Conservation (phyloP, 2,797 vertebrate species). For the Mormyrops attenuatus region DNA sequence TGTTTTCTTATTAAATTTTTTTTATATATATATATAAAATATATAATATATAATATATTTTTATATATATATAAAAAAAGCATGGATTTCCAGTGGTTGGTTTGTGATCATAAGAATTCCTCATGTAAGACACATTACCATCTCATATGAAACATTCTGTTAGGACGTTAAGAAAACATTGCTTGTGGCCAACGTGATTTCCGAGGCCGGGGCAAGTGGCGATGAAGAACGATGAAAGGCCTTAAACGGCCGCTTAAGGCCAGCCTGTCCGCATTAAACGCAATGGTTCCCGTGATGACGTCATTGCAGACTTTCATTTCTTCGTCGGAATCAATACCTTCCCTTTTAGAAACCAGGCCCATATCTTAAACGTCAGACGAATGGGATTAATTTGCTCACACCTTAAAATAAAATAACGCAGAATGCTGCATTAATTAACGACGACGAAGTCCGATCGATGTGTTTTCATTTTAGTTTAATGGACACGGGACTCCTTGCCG, state of each 20-base stretch:
- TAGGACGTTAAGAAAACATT: slow-evolving; percentile 8
- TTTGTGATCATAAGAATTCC: background rate
- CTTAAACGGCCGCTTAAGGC: background rate
- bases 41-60: too few relatives aligned
- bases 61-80: background rate
- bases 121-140: background rate
- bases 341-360: slow-evolving; percentile 26
- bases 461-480: slow-evolving; percentile 35
- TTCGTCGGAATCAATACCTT: slow-evolving; percentile 29
- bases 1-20: too few relatives aligned
- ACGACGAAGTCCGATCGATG: slow-evolving; percentile 27
- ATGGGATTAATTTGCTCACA: slow-evolving; percentile 35
- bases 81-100: background rate
- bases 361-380: slow-evolving; percentile 31
- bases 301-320: slow-evolving; percentile 27
- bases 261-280: slow-evolving; percentile 30
- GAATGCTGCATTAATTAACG: slow-evolving; percentile 32
- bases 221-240: background rate
- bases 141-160: background rate
- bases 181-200: background rate
- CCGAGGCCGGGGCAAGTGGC: background rate
- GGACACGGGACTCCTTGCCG: slow-evolving; percentile 17
- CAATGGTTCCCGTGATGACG: slow-evolving; percentile 6
- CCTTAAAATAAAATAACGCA: slow-evolving; percentile 33
- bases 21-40: too few relatives aligned